These are phyloP conservation scores for Drosophila orena DNA, from an alignment of 1,140 invertebrate genomes.

Conservation along the genomic window DNA sequence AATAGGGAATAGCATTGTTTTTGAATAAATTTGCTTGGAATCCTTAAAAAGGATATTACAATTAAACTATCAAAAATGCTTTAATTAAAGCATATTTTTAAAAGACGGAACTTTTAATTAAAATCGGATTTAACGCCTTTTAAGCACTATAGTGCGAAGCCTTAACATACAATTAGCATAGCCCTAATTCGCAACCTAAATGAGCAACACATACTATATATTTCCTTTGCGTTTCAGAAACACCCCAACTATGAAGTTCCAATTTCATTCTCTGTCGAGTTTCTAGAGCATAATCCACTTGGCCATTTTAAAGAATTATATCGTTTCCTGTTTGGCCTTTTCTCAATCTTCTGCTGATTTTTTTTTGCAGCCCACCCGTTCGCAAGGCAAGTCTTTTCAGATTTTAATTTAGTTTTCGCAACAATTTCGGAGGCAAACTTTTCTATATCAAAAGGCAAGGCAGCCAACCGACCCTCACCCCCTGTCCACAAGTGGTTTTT, in stretches of 20 bases:
- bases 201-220: not conserved
- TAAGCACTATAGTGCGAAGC: too few relatives aligned
- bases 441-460: slow-evolving; percentile 52
- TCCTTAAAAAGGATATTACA: too few relatives aligned
- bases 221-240: not conserved
- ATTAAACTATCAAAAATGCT: too few relatives aligned
- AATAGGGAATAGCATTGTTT: too few relatives aligned
- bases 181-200: not conserved
- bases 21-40: too few relatives aligned
- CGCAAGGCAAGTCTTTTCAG: slow-evolving; percentile 50
- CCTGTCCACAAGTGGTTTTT: slow-evolving; percentile 35
- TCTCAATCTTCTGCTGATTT: not conserved
- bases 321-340: slow-evolving; percentile 31
- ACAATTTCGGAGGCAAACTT: slow-evolving; percentile 75
- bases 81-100: too few relatives aligned
- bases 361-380: not conserved
- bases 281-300: slow-evolving; percentile 48
- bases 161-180: too few relatives aligned
- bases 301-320: slow-evolving; percentile 31
- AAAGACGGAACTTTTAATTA: too few relatives aligned
- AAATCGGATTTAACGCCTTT: too few relatives aligned
- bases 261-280: slow-evolving; percentile 17
- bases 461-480: not conserved
- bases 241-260: not conserved
- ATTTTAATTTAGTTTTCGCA: slow-evolving; percentile 81